Percentiles rank a stretch among this genome's conserved stretches.
Evolutionary conservation across 2,797 vertebrate species (phyloP).

Genomic region (Ambastaia sidthimunki): DNA sequence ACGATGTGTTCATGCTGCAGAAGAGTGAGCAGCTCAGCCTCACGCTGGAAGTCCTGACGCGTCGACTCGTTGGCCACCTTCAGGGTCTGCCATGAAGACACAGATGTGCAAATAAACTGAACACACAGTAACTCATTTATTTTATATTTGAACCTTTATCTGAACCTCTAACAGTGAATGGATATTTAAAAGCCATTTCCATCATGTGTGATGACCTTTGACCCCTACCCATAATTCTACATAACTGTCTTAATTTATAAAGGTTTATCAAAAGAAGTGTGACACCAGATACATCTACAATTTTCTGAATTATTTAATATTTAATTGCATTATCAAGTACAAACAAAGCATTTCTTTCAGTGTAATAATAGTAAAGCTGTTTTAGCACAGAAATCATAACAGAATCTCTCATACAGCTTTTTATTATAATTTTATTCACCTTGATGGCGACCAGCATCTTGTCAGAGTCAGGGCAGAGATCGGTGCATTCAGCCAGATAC

Average conservation of each 20-base stretch:
- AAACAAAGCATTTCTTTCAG: too few relatives aligned
- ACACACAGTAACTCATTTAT: not conserved
- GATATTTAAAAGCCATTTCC: too few relatives aligned
- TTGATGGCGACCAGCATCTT: constrained; percentile 96
- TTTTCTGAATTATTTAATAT: too few relatives aligned
- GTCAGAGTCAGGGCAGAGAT: constrained; percentile 86
- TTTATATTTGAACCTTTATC: not conserved
- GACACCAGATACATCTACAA: too few relatives aligned
- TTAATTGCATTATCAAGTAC: too few relatives aligned
- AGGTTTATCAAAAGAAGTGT: too few relatives aligned
- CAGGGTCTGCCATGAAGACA: constrained; percentile 80
- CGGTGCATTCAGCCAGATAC: constrained; percentile 91
- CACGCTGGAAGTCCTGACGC: constrained; percentile 91
- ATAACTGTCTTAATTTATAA: too few relatives aligned
- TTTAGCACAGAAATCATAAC: not conserved
- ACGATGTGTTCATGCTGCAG: constrained; percentile 95
- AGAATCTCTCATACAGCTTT: not conserved
- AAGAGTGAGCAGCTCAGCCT: constrained; percentile 93
- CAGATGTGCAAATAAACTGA: not conserved
- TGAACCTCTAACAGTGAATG: too few relatives aligned
- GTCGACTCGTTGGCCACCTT: constrained; percentile 90
- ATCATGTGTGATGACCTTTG: too few relatives aligned
- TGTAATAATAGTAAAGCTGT: not conserved
- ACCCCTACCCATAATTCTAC: too few relatives aligned
- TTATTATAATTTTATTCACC: constrained; percentile 68